Evolutionary conservation across 2,888 invertebrate genomes (phyloP).

Genomic region (Timandra comae): DNA sequence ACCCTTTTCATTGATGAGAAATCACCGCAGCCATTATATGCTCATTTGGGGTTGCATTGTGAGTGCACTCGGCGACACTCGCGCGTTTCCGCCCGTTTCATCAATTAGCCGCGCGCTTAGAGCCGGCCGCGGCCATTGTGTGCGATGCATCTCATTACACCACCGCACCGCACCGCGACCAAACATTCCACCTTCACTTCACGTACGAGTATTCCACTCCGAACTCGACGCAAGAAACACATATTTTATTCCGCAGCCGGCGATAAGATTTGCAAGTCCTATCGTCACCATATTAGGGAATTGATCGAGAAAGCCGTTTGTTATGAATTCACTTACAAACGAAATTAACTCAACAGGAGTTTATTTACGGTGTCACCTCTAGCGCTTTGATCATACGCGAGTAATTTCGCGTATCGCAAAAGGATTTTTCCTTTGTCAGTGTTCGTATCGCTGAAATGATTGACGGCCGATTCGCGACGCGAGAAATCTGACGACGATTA

Average conservation of each 20-base stretch:
- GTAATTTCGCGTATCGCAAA: slow-evolving; percentile 51
- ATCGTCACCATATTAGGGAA: slow-evolving; percentile 25
- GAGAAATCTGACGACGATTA: slow-evolving; percentile 41
- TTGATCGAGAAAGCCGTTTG: slow-evolving; percentile 30
- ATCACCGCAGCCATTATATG: slow-evolving; percentile 52
- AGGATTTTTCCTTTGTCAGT: slow-evolving; percentile 73
- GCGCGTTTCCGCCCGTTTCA: slow-evolving; percentile 45
- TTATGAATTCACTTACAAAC: slow-evolving; percentile 42
- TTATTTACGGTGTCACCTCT: slow-evolving; percentile 51
- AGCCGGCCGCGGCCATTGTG: slow-evolving; percentile 4
- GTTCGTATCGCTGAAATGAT: slow-evolving; percentile 61
- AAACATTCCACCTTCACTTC: too few relatives aligned
- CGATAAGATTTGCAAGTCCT: slow-evolving; percentile 23
- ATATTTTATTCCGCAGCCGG: neutral
- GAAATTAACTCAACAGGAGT: slow-evolving; percentile 66
- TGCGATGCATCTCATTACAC: slow-evolving; percentile 4
- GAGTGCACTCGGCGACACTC: slow-evolving; percentile 47
- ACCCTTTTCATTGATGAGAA: slow-evolving; percentile 48
- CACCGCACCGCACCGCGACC: neutral
- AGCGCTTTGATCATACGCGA: slow-evolving; percentile 64
- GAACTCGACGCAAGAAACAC: slow-evolving; percentile 9
- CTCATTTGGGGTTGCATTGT: slow-evolving; percentile 55
- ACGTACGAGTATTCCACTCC: too few relatives aligned
- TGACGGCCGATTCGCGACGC: slow-evolving; percentile 65
- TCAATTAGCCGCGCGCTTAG: slow-evolving; percentile 52